Percentiles rank a stretch among this genome's conserved stretches.
phyloP scores from a whole-genome alignment of 2,888 invertebrate species.

The Chalcosyrphus nemorum region DNA sequence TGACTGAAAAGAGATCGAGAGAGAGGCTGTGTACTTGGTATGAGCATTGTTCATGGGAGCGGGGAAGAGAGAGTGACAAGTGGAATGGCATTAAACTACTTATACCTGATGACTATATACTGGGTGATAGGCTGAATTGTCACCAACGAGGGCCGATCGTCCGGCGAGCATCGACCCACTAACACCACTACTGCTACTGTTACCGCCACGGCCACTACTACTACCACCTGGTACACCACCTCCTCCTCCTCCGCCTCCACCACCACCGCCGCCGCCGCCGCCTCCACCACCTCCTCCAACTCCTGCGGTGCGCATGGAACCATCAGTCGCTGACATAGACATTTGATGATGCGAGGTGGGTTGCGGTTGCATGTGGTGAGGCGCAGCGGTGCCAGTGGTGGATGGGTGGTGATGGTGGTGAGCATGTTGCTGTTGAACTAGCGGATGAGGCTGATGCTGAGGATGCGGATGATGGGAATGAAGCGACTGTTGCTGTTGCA shows the following conservation, averaged over 20 bases:
- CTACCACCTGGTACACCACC: slow-evolving; percentile 10
- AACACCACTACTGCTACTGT: slow-evolving; percentile 70
- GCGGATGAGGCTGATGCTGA: slow-evolving; percentile 74
- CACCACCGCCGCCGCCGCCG: too few species aligned
- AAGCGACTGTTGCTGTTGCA: slow-evolving; percentile 66
- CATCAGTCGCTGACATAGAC: slow-evolving; percentile 47
- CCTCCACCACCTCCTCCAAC: slow-evolving; percentile 11
- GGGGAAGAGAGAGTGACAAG: slow-evolving; percentile 10
- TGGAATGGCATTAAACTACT: slow-evolving; percentile 60
- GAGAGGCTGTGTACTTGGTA: slow-evolving; percentile 60
- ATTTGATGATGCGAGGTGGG: slow-evolving; percentile 59
- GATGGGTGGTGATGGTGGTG: slow-evolving; percentile 73
- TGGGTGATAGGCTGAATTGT: slow-evolving; percentile 75
- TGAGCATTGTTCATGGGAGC: slow-evolving; percentile 28
- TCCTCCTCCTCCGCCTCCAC: too few species aligned
- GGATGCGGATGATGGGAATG: slow-evolving; percentile 67
- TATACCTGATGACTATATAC: slow-evolving; percentile 81
- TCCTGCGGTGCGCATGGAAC: slow-evolving; percentile 60
- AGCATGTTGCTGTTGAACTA: slow-evolving; percentile 72
- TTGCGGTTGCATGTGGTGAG: slow-evolving; percentile 71
- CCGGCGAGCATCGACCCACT: slow-evolving; percentile 51
- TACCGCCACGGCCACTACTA: slow-evolving; percentile 73
- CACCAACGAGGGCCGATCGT: slow-evolving; percentile 54
- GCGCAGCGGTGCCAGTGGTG: slow-evolving; percentile 61
- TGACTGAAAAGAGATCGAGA: slow-evolving; percentile 77